A percentile compares a stretch with the other conserved stretches of the same genome.
Evolutionary conservation across 2,888 invertebrate species (phyloP).

Genomic region (Heterodera filipjevi): DNA sequence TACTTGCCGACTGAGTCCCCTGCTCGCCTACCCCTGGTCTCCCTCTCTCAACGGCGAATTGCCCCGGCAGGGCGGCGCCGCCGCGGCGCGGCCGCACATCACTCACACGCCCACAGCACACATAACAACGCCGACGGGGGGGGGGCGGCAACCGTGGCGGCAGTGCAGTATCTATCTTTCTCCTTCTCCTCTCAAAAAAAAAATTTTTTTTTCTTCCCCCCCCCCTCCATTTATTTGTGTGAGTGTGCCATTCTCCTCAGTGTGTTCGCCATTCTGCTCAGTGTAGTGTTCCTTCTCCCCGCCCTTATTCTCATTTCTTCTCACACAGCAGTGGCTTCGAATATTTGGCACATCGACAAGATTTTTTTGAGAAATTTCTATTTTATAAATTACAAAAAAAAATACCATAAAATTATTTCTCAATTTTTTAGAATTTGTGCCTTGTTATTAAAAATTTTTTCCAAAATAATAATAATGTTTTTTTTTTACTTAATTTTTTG

Average conservation of each 20-base stretch:
- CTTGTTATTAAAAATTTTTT: too few species aligned
- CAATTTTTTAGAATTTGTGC: too few species aligned
- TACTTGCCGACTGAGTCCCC: too few species aligned
- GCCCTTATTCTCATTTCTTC: not conserved
- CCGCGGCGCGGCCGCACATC: not conserved
- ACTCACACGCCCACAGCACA: not conserved
- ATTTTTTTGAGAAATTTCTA: too few species aligned
- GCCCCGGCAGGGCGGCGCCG: not conserved
- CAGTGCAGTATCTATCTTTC: not conserved
- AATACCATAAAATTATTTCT: too few species aligned
- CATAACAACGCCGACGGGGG: too few species aligned
- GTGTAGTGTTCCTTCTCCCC: not conserved
- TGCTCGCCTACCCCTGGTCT: not conserved
- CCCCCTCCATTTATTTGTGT: too few species aligned
- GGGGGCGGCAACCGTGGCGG: not conserved
- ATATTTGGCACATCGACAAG: not conserved
- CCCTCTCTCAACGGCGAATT: not conserved
- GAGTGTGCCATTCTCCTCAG: not conserved
- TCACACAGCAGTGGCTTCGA: not conserved
- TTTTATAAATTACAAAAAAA: too few species aligned
- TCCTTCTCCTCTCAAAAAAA: not conserved
- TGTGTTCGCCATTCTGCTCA: not conserved
- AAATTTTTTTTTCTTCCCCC: not conserved
- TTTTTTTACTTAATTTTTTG: too few species aligned
- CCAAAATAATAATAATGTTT: too few species aligned